These are phyloP conservation scores for Tenthredo scrophulariae DNA, from an alignment of 2,888 invertebrate species.

Conservation along the genomic window DNA sequence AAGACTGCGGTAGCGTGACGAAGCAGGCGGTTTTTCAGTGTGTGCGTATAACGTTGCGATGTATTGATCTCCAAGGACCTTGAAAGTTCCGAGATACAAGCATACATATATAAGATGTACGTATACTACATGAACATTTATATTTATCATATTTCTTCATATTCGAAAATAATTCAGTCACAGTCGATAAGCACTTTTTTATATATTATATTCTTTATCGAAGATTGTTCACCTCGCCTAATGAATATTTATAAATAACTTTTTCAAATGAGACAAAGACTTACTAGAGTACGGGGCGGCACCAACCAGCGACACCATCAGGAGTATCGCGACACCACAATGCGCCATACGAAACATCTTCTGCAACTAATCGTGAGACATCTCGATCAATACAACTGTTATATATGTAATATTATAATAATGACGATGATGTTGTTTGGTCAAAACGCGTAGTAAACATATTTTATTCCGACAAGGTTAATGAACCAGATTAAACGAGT, in stretches of 20 bases:
- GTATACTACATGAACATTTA: too few species aligned
- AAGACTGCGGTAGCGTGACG: not conserved
- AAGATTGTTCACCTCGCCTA: not conserved
- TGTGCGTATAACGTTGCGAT: not conserved
- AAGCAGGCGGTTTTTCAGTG: not conserved
- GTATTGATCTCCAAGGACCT: constrained; percentile 30
- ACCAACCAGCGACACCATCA: constrained; percentile 60
- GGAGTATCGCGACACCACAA: constrained; percentile 55
- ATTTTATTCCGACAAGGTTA: not conserved
- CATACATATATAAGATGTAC: not conserved
- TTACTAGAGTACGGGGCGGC: constrained; percentile 66
- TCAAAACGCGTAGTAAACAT: not conserved
- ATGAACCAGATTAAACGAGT: not conserved
- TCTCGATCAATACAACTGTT: not conserved
- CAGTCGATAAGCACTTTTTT: too few species aligned
- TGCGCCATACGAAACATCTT: constrained; percentile 48
- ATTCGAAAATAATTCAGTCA: not conserved
- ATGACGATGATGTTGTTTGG: not conserved
- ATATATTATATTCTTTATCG: not conserved
- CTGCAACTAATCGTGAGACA: not conserved
- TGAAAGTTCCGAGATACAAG: not conserved
- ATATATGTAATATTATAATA: not conserved
- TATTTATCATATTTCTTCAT: too few species aligned
- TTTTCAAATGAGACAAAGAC: constrained; percentile 52
- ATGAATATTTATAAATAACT: not conserved